Conservation (phyloP, 2,888 invertebrate genomes). For the Brachypterus glaber region DNA sequence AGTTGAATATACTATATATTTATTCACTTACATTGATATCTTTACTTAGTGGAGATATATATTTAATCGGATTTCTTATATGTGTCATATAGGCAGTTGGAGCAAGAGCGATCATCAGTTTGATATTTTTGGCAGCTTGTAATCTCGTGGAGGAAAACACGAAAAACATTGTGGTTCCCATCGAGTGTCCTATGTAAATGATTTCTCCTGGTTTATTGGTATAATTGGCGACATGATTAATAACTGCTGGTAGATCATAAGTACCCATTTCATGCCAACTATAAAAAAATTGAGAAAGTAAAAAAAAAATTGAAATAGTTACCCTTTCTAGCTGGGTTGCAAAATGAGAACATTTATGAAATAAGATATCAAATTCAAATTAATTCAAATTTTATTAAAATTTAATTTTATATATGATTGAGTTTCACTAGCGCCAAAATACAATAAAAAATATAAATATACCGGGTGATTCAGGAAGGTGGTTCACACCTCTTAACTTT, state of each 20-base stretch:
- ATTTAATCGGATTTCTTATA: constrained; percentile 53
- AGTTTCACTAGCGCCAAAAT: no score
- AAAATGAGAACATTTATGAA: no score
- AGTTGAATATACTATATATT: not conserved
- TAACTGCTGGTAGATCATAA: constrained; percentile 76
- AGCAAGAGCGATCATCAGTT: constrained; percentile 57
- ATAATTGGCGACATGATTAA: constrained; percentile 55
- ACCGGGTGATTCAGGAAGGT: no score
- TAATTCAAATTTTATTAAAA: no score
- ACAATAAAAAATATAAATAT: no score
- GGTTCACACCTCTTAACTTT: no score
- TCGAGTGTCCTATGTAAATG: constrained; percentile 81
- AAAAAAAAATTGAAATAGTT: no score
- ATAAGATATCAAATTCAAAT: no score
- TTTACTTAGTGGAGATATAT: constrained; percentile 54
- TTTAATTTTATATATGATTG: no score
- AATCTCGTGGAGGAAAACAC: constrained; percentile 58
- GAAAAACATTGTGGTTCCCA: constrained; percentile 73
- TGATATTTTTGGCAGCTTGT: constrained; percentile 53
- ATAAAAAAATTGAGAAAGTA: constrained; percentile 24
- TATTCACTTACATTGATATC: constrained; percentile 45
- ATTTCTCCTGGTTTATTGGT: constrained; percentile 45
- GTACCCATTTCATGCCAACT: constrained; percentile 86
- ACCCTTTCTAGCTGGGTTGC: no score
- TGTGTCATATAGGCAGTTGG: constrained; percentile 60